Evolutionary conservation across 1,140 invertebrate genomes (phyloP), one percentile per base, ranked within the genome.

Genomic region (Octopus bimaculoides): DNA sequence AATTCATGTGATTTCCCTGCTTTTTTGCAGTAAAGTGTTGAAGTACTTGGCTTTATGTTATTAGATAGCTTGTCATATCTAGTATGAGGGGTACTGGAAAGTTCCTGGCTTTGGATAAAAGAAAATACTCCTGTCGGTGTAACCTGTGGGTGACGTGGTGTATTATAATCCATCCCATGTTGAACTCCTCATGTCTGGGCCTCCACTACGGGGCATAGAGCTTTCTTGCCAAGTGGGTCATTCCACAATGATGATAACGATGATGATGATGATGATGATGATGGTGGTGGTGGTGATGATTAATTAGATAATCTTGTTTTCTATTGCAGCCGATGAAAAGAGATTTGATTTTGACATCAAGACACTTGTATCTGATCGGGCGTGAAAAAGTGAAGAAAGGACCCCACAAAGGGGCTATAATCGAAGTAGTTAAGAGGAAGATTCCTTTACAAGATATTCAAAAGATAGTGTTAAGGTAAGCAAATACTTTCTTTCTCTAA

Each of bases 371-470:
- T 80, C 87, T 94, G 7, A 92, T 94, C 76, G 93, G 93, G 4
- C 83, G 91, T 79, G 91, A 92, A 82, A 87, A 89, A 88, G 82
- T 90, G 83, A 88, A 94, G 90, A 90, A 94, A 91, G 91, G 94
- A 84, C 83, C 91, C 81, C 81, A 93, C 87, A 91, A 94, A 91
- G 91, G 93, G 82, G 84, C 92, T 85, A 86, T 91, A 74, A 84
- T 92, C n/a, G 93, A 94, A 86, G 91, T 94, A 17, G 88, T 95
- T 17, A 95, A 95, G 88, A 89, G 94, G 82, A 92, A 92, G 83
- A 89, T 94, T 66, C 88, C 91, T 0, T 90, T 94, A 54, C 91
- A 92, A 78, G 90, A 93, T 83, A 92, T 95, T 76, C 90, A 90
- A 82, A 90, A 92, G 77, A 87, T 94, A 17, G 92, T 92, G 5